These are phyloP conservation scores for Gibbula magus DNA, from an alignment of 2,888 invertebrate genomes.

Conservation along the genomic window DNA sequence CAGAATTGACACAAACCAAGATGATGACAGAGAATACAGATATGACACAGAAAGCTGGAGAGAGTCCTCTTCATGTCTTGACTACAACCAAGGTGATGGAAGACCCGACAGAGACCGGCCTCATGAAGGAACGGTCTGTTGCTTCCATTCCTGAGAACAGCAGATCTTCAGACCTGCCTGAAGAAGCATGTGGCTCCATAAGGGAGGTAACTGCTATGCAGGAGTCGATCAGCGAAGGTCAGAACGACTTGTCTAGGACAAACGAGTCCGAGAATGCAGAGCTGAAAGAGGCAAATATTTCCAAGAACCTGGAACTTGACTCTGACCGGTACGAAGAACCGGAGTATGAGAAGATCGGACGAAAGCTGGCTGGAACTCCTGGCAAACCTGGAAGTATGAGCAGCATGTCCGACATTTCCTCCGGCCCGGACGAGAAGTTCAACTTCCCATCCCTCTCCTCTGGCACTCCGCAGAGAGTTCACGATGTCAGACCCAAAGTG, in stretches of 20 bases:
- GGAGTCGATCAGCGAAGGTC: not conserved
- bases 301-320: constrained; percentile 29
- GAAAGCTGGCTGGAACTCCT: not conserved
- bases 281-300: not conserved
- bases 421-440: not conserved
- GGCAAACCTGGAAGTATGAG: not conserved
- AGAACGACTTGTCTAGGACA: constrained; percentile 10
- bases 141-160: not conserved
- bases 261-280: not conserved
- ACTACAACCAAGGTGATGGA: not conserved
- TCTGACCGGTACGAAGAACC: constrained; percentile 37
- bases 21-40: no score
- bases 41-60: not conserved
- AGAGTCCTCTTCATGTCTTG: not conserved
- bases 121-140: not conserved
- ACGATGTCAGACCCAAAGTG: not conserved
- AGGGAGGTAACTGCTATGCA: constrained; percentile 19
- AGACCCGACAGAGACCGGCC: not conserved
- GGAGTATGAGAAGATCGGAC: constrained; percentile 30
- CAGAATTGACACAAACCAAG: not conserved
- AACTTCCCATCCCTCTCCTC: constrained; percentile 3
- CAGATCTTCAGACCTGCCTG: not conserved
- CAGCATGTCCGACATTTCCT: not conserved
- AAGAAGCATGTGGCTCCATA: not conserved
- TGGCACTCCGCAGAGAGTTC: not conserved